Conservation (phyloP, 2,888 invertebrate species). For the Diogma glabrata region DNA sequence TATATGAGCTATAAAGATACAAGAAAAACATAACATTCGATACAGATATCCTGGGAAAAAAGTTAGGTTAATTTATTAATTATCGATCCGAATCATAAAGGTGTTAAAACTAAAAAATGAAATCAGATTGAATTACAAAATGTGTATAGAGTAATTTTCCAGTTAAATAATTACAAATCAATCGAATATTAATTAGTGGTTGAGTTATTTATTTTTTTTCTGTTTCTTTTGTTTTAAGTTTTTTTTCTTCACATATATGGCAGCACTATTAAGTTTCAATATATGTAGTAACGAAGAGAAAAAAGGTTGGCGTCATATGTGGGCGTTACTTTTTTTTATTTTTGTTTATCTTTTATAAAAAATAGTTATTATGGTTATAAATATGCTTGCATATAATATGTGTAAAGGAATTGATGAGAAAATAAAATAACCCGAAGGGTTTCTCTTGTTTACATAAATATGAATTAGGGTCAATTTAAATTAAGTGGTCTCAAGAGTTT, state of each 20-base stretch:
- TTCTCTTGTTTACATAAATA: background rate
- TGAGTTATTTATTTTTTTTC: background rate
- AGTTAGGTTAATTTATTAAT: conserved; percentile 4
- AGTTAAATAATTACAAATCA: too few species aligned
- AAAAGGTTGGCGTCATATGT: background rate
- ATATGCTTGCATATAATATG: background rate
- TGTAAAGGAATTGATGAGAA: background rate
- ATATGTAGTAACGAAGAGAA: too few species aligned
- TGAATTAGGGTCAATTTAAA: too few species aligned
- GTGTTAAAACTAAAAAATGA: too few species aligned
- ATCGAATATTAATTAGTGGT: too few species aligned
- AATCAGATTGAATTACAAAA: conserved; percentile 6
- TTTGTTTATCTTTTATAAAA: too few species aligned
- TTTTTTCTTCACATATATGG: too few species aligned
- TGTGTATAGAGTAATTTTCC: too few species aligned
- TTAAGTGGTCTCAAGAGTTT: too few species aligned
- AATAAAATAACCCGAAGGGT: conserved; percentile 2
- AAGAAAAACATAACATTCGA: background rate
- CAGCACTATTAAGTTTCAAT: too few species aligned
- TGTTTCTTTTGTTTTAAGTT: too few species aligned
- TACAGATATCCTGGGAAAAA: conserved; percentile 6
- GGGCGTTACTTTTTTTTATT: conserved; percentile 3
- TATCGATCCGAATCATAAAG: background rate
- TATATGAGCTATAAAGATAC: background rate
- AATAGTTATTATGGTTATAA: too few species aligned